Percentiles rank a stretch among this genome's conserved stretches.
Conservation (phyloP, 2,888 invertebrate genomes). For the Polyommatus iphigenia region DNA sequence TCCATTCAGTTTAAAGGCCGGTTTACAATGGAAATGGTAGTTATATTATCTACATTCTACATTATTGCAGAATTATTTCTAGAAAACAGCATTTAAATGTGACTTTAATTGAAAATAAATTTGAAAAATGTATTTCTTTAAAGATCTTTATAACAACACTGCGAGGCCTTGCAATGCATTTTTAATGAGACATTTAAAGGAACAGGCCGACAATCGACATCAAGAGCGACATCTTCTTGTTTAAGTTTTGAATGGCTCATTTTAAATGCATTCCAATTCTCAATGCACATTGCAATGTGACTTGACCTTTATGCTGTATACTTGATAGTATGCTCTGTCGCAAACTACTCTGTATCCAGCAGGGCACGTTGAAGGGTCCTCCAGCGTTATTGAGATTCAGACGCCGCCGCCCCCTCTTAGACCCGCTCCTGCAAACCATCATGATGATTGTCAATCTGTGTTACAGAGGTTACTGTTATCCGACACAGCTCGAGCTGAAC, state of each 20-base stretch:
- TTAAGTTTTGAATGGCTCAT: neutral
- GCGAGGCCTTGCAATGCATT: too few relatives aligned
- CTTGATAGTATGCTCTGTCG: neutral
- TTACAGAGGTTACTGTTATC: neutral
- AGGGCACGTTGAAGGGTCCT: neutral
- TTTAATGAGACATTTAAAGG: too few relatives aligned
- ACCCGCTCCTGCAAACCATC: conserved; percentile 41
- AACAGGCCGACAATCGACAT: too few relatives aligned
- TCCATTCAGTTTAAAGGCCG: neutral
- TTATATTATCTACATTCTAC: too few relatives aligned
- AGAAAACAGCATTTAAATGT: too few relatives aligned
- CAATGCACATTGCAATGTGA: neutral
- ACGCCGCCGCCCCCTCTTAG: conserved; percentile 59
- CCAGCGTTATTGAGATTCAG: conserved; percentile 72
- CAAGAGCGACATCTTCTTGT: too few relatives aligned
- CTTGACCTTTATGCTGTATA: neutral
- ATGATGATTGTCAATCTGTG: conserved; percentile 42
- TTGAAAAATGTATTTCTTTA: too few relatives aligned
- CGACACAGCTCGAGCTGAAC: neutral
- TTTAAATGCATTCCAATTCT: too few relatives aligned
- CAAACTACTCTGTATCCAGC: neutral
- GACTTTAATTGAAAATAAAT: too few relatives aligned
- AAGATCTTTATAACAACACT: too few relatives aligned
- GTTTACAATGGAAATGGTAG: too few relatives aligned
- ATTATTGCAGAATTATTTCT: too few relatives aligned